Base-by-base conservation (phyloP, 2,888 invertebrate genomes). In the Melanargia galathea region DNA sequence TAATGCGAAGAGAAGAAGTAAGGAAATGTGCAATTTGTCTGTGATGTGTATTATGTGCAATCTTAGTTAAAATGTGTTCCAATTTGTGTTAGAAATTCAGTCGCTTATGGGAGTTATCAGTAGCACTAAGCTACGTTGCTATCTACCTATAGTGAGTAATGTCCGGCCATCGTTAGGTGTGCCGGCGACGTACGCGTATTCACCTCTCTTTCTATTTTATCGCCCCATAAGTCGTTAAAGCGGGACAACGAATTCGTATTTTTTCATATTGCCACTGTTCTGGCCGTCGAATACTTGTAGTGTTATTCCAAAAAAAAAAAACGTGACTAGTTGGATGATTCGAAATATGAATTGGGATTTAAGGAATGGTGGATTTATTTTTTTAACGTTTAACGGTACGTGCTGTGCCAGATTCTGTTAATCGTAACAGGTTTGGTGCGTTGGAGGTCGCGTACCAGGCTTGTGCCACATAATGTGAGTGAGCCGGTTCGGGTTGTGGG, bases 1-100 rank as follows among this genome's bases (percentile, higher is more conserved):
- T 97, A 89, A 96, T 97, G 94, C 95, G 98, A 90, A 95, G 98
- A 88, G 98, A 98, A 95, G 98, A 98, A 97, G 98, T 98, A 96
- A 97, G 97, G 91, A 82, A 83, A 80, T 78, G 89, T 90, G 85
- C 76, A 80, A 79, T 79, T 70, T 79, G 75, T 77, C 73, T 78
- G 87, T 90, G 86, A 69, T 77, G 74, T 86, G 87, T 82, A 78
- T 73, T 76, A 63, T 80, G 86, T 86, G 81, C 72, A 74, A 73
- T 72, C 66, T 69, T 67, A 70, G 73, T 78, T 73, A 40, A 57
- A 74, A 73, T 75, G 80, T 84, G 82, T 69, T 69, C 64, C 73
- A 70, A 72, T 74, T 81, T 83, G 84, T 80, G 62, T 60, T 62
- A 62, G 55, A 72, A 73, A 70, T 73, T 70, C 76, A 73, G 73